Conservation (phyloP, 2,797 vertebrate species). For the Lerista edwardsae region DNA sequence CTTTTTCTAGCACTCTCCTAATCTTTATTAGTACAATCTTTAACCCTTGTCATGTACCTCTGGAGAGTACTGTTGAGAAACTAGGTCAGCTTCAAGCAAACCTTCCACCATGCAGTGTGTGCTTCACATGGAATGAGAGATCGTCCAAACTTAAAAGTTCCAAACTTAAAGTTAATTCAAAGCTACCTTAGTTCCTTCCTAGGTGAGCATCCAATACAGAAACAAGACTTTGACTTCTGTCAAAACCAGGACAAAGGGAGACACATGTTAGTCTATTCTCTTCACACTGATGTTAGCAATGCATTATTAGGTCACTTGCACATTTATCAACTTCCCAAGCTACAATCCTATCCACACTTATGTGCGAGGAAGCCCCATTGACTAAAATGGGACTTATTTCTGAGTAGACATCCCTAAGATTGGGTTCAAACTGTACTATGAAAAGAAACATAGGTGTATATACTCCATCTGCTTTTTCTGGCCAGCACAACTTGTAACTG, state of each 20-base stretch:
- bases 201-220: background rate
- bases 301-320: background rate
- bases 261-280: too few relatives aligned
- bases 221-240: background rate
- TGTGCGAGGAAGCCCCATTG: too few relatives aligned
- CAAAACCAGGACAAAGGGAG: background rate
- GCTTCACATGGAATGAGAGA: background rate
- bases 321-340: background rate
- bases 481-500: background rate
- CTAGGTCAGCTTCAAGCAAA: conserved; percentile 15
- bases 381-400: too few relatives aligned
- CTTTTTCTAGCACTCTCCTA: conserved; percentile 11
- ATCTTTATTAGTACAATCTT: conserved; percentile 34
- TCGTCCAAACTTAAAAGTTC: background rate
- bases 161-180: background rate
- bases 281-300: background rate
- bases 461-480: background rate
- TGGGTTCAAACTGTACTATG: too few relatives aligned
- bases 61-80: conserved; percentile 5
- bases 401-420: too few relatives aligned
- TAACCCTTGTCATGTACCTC: conserved; percentile 9
- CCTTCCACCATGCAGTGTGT: background rate
- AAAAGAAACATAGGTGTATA: background rate
- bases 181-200: background rate
- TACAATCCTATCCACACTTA: too few relatives aligned